Conservation (phyloP, 2,113 vertebrate genomes). For the Platycercus adscitus region DNA sequence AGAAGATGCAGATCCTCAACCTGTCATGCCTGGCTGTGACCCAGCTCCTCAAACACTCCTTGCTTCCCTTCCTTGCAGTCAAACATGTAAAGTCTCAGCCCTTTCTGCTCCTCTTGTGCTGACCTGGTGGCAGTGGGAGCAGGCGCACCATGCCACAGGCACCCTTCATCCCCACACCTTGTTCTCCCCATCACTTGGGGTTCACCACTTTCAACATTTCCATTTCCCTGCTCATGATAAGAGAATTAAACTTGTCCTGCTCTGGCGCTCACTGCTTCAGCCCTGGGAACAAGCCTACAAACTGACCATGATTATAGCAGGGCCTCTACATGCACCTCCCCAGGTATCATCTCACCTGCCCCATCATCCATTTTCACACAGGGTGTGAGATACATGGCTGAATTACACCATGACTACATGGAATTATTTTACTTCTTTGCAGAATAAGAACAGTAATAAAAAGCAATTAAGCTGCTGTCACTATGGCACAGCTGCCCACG, state of each 20-base stretch:
- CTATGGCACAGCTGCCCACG: neutral
- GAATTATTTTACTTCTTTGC: neutral
- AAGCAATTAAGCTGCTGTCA: neutral
- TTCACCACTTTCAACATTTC: neutral
- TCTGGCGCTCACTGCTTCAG: accelerated
- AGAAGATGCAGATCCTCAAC: accelerated
- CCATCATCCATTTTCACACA: accelerated
- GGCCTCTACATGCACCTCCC: neutral
- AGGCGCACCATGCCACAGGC: neutral
- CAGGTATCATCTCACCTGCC: accelerated
- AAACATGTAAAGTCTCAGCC: accelerated
- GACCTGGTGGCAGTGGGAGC: accelerated
- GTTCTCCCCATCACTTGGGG: accelerated
- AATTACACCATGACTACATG: accelerated
- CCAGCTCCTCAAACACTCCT: neutral
- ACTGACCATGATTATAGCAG: accelerated
- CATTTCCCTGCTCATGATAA: neutral
- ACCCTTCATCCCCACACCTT: too few species aligned
- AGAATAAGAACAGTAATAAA: neutral
- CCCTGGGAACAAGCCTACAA: neutral
- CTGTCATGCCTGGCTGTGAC: accelerated
- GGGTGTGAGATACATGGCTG: neutral
- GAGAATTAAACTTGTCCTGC: neutral
- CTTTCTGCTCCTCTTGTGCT: neutral
- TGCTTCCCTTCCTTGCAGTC: neutral